Evolutionary conservation across 2,797 vertebrate genomes (phyloP).

Genomic region (Parauchenoglanis punctatus): DNA sequence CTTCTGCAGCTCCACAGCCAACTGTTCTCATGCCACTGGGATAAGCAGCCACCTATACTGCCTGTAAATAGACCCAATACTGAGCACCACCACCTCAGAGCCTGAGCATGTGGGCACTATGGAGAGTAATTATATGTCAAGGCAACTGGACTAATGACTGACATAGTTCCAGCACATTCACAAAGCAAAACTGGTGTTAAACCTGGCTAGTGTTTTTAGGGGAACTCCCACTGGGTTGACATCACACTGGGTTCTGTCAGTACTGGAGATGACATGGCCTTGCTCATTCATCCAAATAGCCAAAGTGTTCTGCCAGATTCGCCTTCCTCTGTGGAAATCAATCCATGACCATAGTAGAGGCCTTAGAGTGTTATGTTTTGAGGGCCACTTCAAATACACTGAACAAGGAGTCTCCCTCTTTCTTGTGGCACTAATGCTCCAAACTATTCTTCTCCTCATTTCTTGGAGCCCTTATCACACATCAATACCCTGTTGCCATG

Average conservation of each 20-base stretch:
- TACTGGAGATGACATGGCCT: not conserved
- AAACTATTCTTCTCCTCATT: not conserved
- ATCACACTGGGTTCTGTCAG: not conserved
- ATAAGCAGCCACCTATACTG: conserved; percentile 23
- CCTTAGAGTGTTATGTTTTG: not conserved
- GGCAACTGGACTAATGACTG: not conserved
- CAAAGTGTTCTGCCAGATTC: not conserved
- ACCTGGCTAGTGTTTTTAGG: conserved; percentile 2
- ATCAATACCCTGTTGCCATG: conserved; percentile 1
- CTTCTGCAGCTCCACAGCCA: conserved; percentile 25
- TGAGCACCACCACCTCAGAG: conserved; percentile 17
- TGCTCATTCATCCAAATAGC: not conserved
- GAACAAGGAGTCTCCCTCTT: not conserved
- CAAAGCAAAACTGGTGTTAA: not conserved
- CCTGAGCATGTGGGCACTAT: not conserved
- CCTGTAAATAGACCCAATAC: conserved; percentile 24
- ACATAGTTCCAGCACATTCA: not conserved
- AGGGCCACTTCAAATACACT: not conserved
- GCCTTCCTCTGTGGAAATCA: not conserved
- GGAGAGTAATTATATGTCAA: conserved; percentile 2
- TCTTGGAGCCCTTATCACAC: not conserved
- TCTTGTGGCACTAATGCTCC: not conserved
- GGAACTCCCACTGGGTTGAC: not conserved
- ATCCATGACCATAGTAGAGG: not conserved
- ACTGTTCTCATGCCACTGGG: conserved; percentile 24